Evolutionary conservation across 2,888 invertebrate genomes (phyloP), one percentile per base, ranked within the genome.

Genomic region (Nysson spinosus): DNA sequence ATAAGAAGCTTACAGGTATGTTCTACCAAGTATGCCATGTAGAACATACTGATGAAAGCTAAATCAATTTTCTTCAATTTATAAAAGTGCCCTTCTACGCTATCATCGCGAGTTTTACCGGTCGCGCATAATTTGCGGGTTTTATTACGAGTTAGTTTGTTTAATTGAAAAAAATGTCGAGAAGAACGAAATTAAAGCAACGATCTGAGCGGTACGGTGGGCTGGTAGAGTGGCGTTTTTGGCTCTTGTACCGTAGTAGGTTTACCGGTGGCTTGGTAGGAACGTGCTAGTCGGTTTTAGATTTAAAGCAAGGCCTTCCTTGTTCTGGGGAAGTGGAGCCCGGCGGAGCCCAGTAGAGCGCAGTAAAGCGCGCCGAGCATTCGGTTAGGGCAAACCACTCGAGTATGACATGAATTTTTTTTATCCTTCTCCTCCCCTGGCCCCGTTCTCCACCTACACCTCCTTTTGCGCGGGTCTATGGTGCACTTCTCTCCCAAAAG

Each of bases 321-420:
- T 75, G 75, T 72, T 72, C 69, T 46, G 55, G 56, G 60, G 76
- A 76, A 76, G 75, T 69, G 72, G 69, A 75, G 72, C 63, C 68
- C 60, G 34, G 46, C 56, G 44, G 66, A 69, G 72, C 55, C 63
- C 75, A 69, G 75, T 60, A 75, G 72, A 75, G 76, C 66, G 72
- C 69, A 51, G 50, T 74, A 70, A 70, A 73, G 64, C 75, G 63
- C 68, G 64, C 51, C 57, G 61, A 69, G 65, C 56, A 62, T 75
- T 75, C 62, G 66, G 61, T 72, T 69, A 72, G 63, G 60, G 63
- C 63, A 61, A 75, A 56, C 72, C 72, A 69, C 75, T 72, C 69
- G 72, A 72, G 72, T 75, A 72, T 75, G 74, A 75, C 74, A 69
- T 66, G 75, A 75, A 75, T 75, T 51, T 70, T 69, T 64, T 70